Percentiles rank a stretch among this genome's conserved stretches.
These are phyloP conservation scores for Triplophysa siluroides DNA, from an alignment of 2,113 vertebrate genomes.

Conservation along the genomic window DNA sequence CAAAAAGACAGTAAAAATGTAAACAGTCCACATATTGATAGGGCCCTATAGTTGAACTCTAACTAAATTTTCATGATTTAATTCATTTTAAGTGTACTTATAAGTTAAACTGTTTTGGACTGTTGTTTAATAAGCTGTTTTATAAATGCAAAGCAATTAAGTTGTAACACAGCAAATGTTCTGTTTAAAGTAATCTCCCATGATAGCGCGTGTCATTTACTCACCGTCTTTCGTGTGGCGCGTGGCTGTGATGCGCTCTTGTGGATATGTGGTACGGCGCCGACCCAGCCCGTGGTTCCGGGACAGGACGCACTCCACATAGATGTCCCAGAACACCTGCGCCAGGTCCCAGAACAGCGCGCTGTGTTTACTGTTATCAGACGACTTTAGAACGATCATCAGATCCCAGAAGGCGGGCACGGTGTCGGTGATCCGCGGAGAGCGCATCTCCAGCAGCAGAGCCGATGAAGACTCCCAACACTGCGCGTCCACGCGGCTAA, in stretches of 20 bases:
- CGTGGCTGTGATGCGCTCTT: slow-evolving; percentile 61
- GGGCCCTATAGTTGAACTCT: no score
- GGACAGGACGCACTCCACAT: slow-evolving; percentile 90
- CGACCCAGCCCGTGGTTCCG: slow-evolving; percentile 90
- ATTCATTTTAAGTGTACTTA: no score
- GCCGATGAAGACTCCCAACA: slow-evolving; percentile 92
- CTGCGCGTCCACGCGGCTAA: slow-evolving; percentile 79
- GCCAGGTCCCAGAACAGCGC: slow-evolving; percentile 94
- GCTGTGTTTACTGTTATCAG: slow-evolving; percentile 85
- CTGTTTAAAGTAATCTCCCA: background rate
- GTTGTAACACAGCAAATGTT: no score
- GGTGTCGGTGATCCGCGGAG: slow-evolving; percentile 86
- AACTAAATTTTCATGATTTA: no score
- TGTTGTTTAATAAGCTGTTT: no score
- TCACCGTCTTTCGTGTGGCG: slow-evolving; percentile 66
- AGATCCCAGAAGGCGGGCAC: slow-evolving; percentile 92
- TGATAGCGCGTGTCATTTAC: slow-evolving; percentile 31
- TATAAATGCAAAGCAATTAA: no score
- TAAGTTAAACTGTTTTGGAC: no score
- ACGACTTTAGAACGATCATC: slow-evolving; percentile 89
- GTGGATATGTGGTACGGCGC: slow-evolving; percentile 69
- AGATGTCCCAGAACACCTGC: slow-evolving; percentile 94
- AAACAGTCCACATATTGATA: no score
- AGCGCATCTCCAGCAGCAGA: slow-evolving; percentile 85
- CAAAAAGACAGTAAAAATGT: no score